phyloP scores from a whole-genome alignment of 2,113 vertebrate genomes.

The Melanostigma gelatinosum region DNA sequence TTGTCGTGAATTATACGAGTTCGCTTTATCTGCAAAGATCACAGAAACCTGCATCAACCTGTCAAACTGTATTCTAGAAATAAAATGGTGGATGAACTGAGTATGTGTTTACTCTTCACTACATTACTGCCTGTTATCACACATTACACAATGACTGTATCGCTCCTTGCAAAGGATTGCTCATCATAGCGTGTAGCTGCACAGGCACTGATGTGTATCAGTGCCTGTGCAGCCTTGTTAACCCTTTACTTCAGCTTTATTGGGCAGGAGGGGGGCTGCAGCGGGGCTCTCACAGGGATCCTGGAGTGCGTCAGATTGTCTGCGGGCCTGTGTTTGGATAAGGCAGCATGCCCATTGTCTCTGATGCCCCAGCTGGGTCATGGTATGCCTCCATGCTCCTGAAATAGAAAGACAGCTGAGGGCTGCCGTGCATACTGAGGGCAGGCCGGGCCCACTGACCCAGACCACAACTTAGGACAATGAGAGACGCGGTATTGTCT shows the following conservation, averaged over 20 bases:
- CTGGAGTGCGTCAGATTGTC: constrained; percentile 82
- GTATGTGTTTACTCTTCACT: constrained; percentile 4
- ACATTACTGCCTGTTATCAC: constrained; percentile 24
- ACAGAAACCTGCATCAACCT: background rate
- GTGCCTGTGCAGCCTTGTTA: constrained; percentile 65
- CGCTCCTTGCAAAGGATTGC: background rate
- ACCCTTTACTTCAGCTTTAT: constrained; percentile 67
- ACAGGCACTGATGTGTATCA: constrained; percentile 31
- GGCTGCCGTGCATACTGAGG: constrained; percentile 74
- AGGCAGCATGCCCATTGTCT: constrained; percentile 79
- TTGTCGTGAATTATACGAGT: background rate
- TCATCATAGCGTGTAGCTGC: constrained; percentile 16
- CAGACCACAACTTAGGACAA: constrained; percentile 74
- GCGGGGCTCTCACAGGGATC: constrained; percentile 71
- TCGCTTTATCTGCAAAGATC: background rate
- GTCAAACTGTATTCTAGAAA: background rate
- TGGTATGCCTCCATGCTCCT: constrained; percentile 76
- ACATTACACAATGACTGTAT: background rate
- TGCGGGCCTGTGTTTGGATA: constrained; percentile 84
- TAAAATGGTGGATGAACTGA: background rate
- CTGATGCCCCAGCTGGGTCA: constrained; percentile 76
- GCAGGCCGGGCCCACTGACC: constrained; percentile 64
- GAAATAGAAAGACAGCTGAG: constrained; percentile 86
- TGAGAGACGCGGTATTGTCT: constrained; percentile 78
- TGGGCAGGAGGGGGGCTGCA: constrained; percentile 44